Base-by-base conservation (phyloP, 2,888 invertebrate species). In the Glyphotaelius pellucidus region DNA sequence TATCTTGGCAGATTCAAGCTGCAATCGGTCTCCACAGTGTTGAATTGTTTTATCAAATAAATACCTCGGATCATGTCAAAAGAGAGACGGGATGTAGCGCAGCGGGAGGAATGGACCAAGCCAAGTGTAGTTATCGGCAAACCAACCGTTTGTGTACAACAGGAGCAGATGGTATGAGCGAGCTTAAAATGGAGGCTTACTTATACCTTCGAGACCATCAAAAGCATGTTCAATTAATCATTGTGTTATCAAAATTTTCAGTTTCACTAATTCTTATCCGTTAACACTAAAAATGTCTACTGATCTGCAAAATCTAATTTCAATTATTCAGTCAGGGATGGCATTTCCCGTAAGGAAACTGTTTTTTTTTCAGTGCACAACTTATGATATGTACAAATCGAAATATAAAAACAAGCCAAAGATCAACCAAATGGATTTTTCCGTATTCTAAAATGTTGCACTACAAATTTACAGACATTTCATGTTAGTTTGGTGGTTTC, bases 21-120 rank as follows among this genome's bases (percentile, higher is more conserved):
- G 83, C 83, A 90, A 83, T 67, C 88, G 31, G 88, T 88, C 88
- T 88, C 88, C 88, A 88, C 67, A 67, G 88, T 88, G 52, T 67
- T 42, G 90, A 31, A 83, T 83, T 81, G 52, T 42, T 89, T 89
- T 90, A 42, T 42, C 83, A 87, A 93, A 93, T 93, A 93, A 93
- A 93, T 93, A 93, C 93, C 93, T 93, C 93, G 90, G 90, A 91
- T 92, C 80, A 86, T 92, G 92, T 92, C 91, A 92, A 90, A 91
- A 92, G 90, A 93, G 80, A 91, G 93, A 90, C 83, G 80, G 90
- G 89, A 80, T 80, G 89, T 90, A 83, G 92, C 92, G 87, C 91
- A 83, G 81, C 90, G 87, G 90, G 80, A 89, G 67, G 30, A 80
- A 89, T 86, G 80, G 89, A 80, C 80, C 89, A 89, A 35, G 67